A percentile compares a stretch with the other conserved stretches of the same genome.
Evolutionary conservation across 2,797 vertebrate species (phyloP).

Genomic region (Varecia variegata): DNA sequence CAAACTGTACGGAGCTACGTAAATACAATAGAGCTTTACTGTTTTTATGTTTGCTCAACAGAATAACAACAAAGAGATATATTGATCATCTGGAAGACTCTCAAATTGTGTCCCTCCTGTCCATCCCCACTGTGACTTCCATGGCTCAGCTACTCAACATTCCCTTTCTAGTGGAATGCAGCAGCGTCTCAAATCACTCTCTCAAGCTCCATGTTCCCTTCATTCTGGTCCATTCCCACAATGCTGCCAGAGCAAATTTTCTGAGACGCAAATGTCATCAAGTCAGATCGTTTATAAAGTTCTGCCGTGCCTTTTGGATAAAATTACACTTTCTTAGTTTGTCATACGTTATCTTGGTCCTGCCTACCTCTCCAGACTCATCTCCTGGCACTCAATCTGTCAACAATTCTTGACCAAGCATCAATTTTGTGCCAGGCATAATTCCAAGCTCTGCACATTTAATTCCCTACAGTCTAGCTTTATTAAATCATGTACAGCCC

Average conservation of each 20-base stretch:
- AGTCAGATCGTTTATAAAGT: slow-evolving; percentile 38
- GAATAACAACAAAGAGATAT: not conserved
- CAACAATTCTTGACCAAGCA: slow-evolving; percentile 14
- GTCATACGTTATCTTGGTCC: not conserved
- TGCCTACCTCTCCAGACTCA: not conserved
- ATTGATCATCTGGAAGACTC: not conserved
- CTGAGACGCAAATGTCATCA: slow-evolving; percentile 37
- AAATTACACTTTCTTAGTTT: not conserved
- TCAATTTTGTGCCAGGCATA: not conserved
- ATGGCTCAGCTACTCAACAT: not conserved
- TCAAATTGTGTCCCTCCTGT: not conserved
- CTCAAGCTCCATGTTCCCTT: not conserved
- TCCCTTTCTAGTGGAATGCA: not conserved
- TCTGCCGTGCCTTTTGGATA: not conserved
- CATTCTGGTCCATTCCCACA: not conserved
- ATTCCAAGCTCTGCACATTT: not conserved
- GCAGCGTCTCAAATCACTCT: not conserved
- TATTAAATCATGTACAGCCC: not conserved
- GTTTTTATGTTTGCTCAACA: not conserved
- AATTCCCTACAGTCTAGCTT: not conserved
- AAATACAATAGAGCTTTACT: not conserved
- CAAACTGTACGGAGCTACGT: not conserved
- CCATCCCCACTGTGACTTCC: not conserved
- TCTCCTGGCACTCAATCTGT: slow-evolving; percentile 46
- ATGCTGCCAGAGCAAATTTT: slow-evolving; percentile 32